Evolutionary conservation across 2,888 invertebrate genomes (phyloP).

Genomic region (Pilophorus perplexus): DNA sequence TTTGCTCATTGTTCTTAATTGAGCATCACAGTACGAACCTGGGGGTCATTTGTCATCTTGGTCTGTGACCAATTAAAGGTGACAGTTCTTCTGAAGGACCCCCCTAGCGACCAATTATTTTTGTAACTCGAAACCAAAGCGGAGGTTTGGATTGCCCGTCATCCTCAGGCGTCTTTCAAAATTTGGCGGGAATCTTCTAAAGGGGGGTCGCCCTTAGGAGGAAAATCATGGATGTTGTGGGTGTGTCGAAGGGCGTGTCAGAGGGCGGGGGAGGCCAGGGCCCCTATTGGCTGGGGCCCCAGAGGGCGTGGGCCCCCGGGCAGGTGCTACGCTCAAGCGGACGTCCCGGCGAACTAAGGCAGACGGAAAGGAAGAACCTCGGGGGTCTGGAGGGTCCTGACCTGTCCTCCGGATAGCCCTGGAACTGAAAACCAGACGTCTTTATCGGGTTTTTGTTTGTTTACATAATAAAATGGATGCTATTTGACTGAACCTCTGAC

Average conservation of each 20-base stretch:
- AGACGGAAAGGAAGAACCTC: slow-evolving; percentile 15
- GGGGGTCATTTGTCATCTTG: slow-evolving; percentile 24
- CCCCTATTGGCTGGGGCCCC: slow-evolving; percentile 37
- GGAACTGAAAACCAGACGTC: background rate
- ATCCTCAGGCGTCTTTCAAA: slow-evolving; percentile 22
- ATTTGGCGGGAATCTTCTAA: slow-evolving; percentile 32
- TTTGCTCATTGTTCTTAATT: no score
- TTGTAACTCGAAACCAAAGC: slow-evolving; percentile 30
- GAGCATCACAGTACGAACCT: no score
- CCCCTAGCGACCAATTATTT: slow-evolving; percentile 26
- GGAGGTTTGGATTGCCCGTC: slow-evolving; percentile 14
- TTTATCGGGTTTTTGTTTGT: no score
- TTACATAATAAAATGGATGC: no score
- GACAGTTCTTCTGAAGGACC: slow-evolving; percentile 23
- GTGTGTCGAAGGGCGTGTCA: slow-evolving; percentile 39
- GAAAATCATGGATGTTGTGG: slow-evolving; percentile 39
- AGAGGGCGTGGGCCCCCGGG: slow-evolving; percentile 22
- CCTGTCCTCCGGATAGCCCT: background rate
- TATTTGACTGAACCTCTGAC: no score
- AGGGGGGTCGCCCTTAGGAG: background rate
- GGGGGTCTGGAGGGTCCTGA: background rate
- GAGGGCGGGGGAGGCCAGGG: slow-evolving; percentile 20
- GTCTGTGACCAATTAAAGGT: slow-evolving; percentile 13
- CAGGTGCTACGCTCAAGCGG: slow-evolving; percentile 37
- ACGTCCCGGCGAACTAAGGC: slow-evolving; percentile 8